phyloP scores from a whole-genome alignment of 2,888 invertebrate species.

The Eudemis profundana region DNA sequence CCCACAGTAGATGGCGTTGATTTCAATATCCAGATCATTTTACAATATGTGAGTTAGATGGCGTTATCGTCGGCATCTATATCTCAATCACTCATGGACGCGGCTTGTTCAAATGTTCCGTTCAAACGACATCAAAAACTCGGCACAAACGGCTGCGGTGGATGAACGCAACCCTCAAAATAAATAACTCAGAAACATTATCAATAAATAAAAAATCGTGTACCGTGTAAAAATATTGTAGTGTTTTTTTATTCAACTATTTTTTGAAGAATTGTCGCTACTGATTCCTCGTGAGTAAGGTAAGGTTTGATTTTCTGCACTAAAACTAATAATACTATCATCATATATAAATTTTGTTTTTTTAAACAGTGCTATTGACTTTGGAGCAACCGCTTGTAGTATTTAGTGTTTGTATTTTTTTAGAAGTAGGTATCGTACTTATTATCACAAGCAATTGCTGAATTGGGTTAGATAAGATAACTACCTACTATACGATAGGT shows the following conservation, averaged over 20 bases:
- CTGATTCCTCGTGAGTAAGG: slow-evolving; percentile 6
- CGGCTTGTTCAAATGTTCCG: slow-evolving; percentile 74
- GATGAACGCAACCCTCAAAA: slow-evolving; percentile 45
- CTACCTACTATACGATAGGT: slow-evolving; percentile 11
- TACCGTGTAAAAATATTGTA: slow-evolving; percentile 19
- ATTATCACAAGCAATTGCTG: slow-evolving; percentile 52
- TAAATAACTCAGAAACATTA: slow-evolving; percentile 16
- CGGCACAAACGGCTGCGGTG: slow-evolving; percentile 68
- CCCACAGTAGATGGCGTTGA: slow-evolving; percentile 41
- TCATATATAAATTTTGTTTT: not conserved
- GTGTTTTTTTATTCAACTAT: slow-evolving; percentile 1
- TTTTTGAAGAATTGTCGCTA: not conserved
- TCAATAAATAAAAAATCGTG: slow-evolving; percentile 37
- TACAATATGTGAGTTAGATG: slow-evolving; percentile 52
- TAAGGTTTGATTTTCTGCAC: not conserved
- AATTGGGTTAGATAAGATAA: slow-evolving; percentile 57
- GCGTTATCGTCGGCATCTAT: slow-evolving; percentile 52
- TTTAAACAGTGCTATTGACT: not conserved
- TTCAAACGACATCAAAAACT: slow-evolving; percentile 79
- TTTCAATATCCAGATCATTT: not conserved
- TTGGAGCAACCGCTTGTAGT: not conserved
- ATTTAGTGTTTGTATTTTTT: slow-evolving; percentile 26
- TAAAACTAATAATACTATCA: not conserved
- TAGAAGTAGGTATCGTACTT: not conserved
- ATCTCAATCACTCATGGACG: slow-evolving; percentile 50